Evolutionary conservation across 2,113 vertebrate species (phyloP).

Genomic region (Protobothrops mucrosquamatus): DNA sequence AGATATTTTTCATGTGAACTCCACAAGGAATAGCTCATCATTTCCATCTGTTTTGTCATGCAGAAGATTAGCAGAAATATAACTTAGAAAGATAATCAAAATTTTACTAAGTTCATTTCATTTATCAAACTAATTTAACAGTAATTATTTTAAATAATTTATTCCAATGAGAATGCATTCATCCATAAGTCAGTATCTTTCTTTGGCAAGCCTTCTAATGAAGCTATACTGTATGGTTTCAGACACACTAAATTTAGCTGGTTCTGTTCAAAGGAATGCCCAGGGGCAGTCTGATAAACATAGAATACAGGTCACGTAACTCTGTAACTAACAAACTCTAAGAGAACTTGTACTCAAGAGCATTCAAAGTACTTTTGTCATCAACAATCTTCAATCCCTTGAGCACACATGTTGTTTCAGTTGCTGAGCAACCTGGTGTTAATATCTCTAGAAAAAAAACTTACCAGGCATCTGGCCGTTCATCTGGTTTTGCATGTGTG

Average conservation of each 20-base stretch:
- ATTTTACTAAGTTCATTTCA: not conserved
- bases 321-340: constrained; percentile 81
- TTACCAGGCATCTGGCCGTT: constrained; percentile 99
- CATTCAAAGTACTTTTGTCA: constrained; percentile 85
- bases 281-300: constrained; percentile 80
- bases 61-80: constrained; percentile 39
- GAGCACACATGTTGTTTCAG: constrained; percentile 79
- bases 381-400: constrained; percentile 84
- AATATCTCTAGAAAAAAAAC: constrained; percentile 77
- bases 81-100: constrained; percentile 3
- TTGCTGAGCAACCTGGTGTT: constrained; percentile 90
- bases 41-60: constrained; percentile 16
- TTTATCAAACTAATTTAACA: constrained; percentile 12
- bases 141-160: constrained; percentile 43
- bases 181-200: constrained; percentile 63
- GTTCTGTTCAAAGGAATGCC: constrained; percentile 81
- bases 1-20: constrained; percentile 46
- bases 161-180: constrained; percentile 59
- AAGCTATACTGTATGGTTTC: constrained; percentile 72
- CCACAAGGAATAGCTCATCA: constrained; percentile 12
- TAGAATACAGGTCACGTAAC: constrained; percentile 86
- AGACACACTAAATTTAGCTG: constrained; percentile 84
- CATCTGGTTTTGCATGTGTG: constrained; percentile 99
- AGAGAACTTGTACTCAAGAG: constrained; percentile 77
- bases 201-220: constrained; percentile 68